phyloP scores from a whole-genome alignment of 2,113 vertebrate genomes.

The Butorides virescens region DNA sequence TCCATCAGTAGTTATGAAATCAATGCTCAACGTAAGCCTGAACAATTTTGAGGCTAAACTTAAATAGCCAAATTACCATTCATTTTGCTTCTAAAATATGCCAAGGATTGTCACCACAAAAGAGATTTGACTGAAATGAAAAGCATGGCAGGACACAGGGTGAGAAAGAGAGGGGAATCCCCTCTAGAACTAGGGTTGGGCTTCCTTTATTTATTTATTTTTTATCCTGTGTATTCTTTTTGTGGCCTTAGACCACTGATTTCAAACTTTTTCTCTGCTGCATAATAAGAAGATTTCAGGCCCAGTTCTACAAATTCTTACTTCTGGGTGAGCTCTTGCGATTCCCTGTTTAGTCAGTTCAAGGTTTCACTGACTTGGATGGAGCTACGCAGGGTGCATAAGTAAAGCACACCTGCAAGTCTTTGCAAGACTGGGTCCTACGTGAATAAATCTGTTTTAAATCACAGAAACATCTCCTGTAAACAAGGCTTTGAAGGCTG shows the following conservation, averaged over 20 bases:
- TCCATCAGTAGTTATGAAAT: background rate
- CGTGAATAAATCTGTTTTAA: background rate
- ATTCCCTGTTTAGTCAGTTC: background rate
- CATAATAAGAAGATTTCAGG: background rate
- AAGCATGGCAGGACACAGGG: background rate
- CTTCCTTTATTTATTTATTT: background rate
- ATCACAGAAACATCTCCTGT: background rate
- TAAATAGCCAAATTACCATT: background rate
- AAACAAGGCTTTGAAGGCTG: background rate
- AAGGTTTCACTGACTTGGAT: background rate
- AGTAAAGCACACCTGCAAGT: background rate
- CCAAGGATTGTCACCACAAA: background rate
- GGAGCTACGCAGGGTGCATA: fast-evolving
- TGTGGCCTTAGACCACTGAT: background rate
- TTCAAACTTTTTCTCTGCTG: background rate
- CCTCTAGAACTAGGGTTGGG: background rate
- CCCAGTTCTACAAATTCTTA: background rate
- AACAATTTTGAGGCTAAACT: background rate
- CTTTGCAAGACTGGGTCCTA: background rate
- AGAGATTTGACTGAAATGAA: background rate
- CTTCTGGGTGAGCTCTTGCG: background rate
- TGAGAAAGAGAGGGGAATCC: background rate
- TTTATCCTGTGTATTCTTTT: background rate
- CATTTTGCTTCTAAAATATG: background rate
- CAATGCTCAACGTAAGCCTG: background rate